phyloP scores from a whole-genome alignment of 1,140 invertebrate species.

The Diploscapter pachys region DNA sequence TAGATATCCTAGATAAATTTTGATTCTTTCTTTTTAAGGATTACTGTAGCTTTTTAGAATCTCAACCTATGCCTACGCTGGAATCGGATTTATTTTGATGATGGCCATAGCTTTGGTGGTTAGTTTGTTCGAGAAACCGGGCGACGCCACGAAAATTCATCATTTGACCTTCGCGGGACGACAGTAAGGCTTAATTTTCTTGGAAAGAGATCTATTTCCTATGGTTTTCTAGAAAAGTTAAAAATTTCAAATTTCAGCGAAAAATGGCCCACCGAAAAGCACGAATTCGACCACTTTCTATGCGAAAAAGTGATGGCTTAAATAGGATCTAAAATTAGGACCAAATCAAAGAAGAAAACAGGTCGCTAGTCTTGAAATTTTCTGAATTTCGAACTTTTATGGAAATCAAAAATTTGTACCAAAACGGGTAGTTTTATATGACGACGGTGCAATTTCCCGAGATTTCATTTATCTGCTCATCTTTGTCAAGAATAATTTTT shows the following conservation, averaged over 20 bases:
- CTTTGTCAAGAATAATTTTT: too few relatives aligned
- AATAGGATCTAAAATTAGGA: not conserved
- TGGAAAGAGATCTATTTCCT: not conserved
- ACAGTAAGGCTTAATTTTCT: slow-evolving; percentile 22
- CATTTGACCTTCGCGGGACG: slow-evolving; percentile 36
- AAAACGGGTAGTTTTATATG: too few relatives aligned
- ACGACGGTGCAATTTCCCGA: too few relatives aligned
- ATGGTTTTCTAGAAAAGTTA: too few relatives aligned
- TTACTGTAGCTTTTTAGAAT: slow-evolving; percentile 16
- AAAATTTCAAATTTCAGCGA: slow-evolving; percentile 28
- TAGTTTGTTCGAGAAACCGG: slow-evolving; percentile 26
- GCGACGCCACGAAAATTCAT: slow-evolving; percentile 25
- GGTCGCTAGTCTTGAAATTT: too few relatives aligned
- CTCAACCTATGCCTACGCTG: slow-evolving; percentile 38
- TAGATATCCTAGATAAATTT: too few relatives aligned
- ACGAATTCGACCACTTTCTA: slow-evolving; percentile 31
- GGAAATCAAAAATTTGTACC: too few relatives aligned
- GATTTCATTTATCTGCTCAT: too few relatives aligned
- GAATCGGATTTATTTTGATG: slow-evolving; percentile 35
- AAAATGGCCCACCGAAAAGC: slow-evolving; percentile 26
- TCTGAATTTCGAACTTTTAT: too few relatives aligned
- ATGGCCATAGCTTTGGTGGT: slow-evolving; percentile 27
- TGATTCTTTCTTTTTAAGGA: too few relatives aligned
- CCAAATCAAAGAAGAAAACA: too few relatives aligned
- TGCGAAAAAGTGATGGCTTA: slow-evolving; percentile 8